Conservation (phyloP, 2,888 invertebrate genomes). For the Leucoma salicis region DNA sequence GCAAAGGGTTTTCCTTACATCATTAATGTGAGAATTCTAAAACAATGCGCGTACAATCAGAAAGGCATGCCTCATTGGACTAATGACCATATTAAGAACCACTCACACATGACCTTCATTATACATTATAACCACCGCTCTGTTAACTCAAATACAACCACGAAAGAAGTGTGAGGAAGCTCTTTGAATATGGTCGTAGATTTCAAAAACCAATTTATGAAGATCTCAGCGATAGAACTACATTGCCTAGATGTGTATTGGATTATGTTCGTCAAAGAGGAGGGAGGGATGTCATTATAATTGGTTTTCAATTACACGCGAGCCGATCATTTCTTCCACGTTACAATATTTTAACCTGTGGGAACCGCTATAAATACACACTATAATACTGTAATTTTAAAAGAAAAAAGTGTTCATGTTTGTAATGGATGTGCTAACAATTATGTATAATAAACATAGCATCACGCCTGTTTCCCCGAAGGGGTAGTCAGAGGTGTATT, state of each 20-base stretch:
- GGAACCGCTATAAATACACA: slow-evolving; percentile 40
- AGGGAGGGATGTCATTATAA: slow-evolving; percentile 27
- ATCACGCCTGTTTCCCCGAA: no score
- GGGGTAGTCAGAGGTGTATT: no score
- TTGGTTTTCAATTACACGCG: slow-evolving; percentile 43
- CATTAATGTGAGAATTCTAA: slow-evolving; percentile 63
- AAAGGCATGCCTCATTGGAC: slow-evolving; percentile 69
- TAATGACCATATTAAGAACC: slow-evolving; percentile 57
- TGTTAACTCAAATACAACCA: not conserved
- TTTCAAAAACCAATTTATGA: not conserved
- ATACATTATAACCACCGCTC: not conserved
- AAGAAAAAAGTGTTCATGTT: not conserved
- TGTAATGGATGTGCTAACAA: no score
- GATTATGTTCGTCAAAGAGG: slow-evolving; percentile 7
- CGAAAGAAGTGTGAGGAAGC: not conserved
- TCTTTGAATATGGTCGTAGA: slow-evolving; percentile 1
- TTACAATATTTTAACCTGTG: slow-evolving; percentile 68
- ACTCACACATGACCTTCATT: slow-evolving; percentile 25
- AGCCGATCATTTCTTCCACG: slow-evolving; percentile 49
- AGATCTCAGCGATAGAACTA: not conserved
- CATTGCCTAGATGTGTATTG: not conserved
- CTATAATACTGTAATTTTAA: not conserved
- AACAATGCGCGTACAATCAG: slow-evolving; percentile 63
- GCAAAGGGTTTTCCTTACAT: slow-evolving; percentile 37
- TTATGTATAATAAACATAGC: no score